Evolutionary conservation across 2,888 invertebrate species (phyloP).

Genomic region (Pemphredon lugubris): DNA sequence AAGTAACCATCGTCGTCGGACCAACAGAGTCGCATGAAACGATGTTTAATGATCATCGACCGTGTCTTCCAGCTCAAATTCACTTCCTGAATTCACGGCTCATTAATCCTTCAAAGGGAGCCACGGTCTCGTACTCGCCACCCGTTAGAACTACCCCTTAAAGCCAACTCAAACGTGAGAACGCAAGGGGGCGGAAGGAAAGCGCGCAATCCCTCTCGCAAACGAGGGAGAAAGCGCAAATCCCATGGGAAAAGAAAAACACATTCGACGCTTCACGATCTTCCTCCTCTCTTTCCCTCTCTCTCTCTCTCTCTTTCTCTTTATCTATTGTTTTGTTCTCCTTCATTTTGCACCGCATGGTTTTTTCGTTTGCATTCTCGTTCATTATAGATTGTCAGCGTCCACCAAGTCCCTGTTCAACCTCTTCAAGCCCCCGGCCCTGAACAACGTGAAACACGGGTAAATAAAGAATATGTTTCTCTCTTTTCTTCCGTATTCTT

Average conservation of each 20-base stretch:
- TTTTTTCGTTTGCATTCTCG: conserved; percentile 76
- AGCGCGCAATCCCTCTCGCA: conserved; percentile 30
- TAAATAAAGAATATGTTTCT: conserved; percentile 71
- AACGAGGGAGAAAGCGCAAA: conserved; percentile 9
- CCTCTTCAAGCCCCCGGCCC: conserved; percentile 80
- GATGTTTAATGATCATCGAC: no score
- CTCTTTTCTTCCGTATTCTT: neutral
- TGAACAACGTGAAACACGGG: conserved; percentile 81
- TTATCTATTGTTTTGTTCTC: conserved; percentile 8
- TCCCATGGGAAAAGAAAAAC: conserved; percentile 26
- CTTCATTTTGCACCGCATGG: conserved; percentile 74
- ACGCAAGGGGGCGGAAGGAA: conserved; percentile 48
- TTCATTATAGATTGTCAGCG: conserved; percentile 79
- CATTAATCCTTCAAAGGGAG: conserved; percentile 48
- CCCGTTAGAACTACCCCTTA: conserved; percentile 28
- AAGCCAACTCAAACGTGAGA: conserved; percentile 41
- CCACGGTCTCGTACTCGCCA: conserved; percentile 13
- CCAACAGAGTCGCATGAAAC: no score
- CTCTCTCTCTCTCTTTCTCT: neutral
- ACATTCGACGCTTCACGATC: conserved; percentile 14
- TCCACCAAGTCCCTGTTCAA: conserved; percentile 82
- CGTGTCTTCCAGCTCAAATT: conserved; percentile 22
- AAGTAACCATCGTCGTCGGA: no score
- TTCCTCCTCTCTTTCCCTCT: neutral
- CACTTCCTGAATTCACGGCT: conserved; percentile 43